These are phyloP conservation scores for Pempheris klunzingeri DNA, from an alignment of 2,797 vertebrate species.

Conservation along the genomic window DNA sequence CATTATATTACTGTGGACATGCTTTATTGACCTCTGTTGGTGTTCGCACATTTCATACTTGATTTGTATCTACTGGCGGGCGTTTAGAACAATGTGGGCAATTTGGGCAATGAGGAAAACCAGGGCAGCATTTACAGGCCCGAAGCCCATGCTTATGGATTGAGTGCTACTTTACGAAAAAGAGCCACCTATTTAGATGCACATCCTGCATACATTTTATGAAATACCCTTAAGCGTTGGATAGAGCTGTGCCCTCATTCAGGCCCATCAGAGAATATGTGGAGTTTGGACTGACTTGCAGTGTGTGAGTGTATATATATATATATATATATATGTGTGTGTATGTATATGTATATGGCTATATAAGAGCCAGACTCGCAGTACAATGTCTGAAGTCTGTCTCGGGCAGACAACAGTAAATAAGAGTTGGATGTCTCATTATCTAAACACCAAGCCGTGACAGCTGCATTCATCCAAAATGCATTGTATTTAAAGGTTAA, in stretches of 20 bases:
- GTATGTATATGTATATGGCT: slow-evolving; percentile 7
- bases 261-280: slow-evolving; percentile 54
- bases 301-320: slow-evolving; percentile 5
- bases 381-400: slow-evolving; percentile 44
- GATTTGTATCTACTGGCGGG: slow-evolving; percentile 83
- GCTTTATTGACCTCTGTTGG: slow-evolving; percentile 85
- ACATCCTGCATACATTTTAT: slow-evolving; percentile 77
- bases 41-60: slow-evolving; percentile 83
- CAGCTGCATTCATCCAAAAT: slow-evolving; percentile 86
- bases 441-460: slow-evolving; percentile 79
- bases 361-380: slow-evolving; percentile 43
- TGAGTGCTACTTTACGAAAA: slow-evolving; percentile 81
- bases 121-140: slow-evolving; percentile 76
- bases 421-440: slow-evolving; percentile 85
- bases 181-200: slow-evolving; percentile 78
- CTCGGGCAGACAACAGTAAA: slow-evolving; percentile 82
- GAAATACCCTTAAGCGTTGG: slow-evolving; percentile 59
- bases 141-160: slow-evolving; percentile 75
- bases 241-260: slow-evolving; percentile 58
- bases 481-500: slow-evolving; percentile 89
- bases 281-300: slow-evolving; percentile 48
- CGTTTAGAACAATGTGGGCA: slow-evolving; percentile 83
- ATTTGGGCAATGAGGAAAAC: slow-evolving; percentile 82
- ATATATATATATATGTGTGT: slow-evolving; percentile 12
- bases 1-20: slow-evolving; percentile 85